Base-by-base conservation (phyloP, 30 jellyfish, hydroid and myxozoan species). In the Aurelia aurita complex sp. Pacific region DNA sequence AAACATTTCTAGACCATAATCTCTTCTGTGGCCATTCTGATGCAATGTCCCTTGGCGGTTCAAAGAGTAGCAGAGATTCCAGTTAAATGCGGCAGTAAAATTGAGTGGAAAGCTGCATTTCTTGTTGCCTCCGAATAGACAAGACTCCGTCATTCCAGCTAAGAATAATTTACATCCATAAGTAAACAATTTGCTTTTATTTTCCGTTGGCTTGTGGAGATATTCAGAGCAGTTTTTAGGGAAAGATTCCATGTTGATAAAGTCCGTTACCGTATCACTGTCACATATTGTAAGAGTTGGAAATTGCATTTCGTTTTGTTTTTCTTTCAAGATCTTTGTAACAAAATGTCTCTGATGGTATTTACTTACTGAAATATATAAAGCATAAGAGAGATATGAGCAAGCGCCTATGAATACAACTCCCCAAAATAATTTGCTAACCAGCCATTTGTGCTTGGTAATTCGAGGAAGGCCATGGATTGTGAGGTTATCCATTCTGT, bases 391-490 rank as follows among this genome's bases (percentile, higher is more conserved):
- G 18, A 79, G 62, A 6, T 62, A 12, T 6, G 61, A 19, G 29
- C 79, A 79, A 17, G 64, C n/a, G 0, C 36, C 8, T 1, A 53
- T 16, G 57, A 79, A 79, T 72, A 79, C 2, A 4, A 64, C 29
- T n/a, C 19, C 80, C 89, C 89, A 79, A 19, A 38, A 38, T 12
- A 79, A 4, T 18, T 67, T 64, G 53, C 54, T n/a, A 63, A 32
- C 5, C 13, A 65, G 3, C 17, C 53, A 9, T 35, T 64, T 79
- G 9, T 40, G 43, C 13, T 29, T 8, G 52, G 55, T 38, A 33
- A 79, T 79, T 63, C 80, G 36, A 6, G 89, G 80, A 34, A 79
- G 34, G 29, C 89, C 89, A 36, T 79, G 89, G 5, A 79, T 43
- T 3, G 80, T 79, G 13, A 79, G 32, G n/a, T 63, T 40, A 16